phyloP scores from a whole-genome alignment of 2,888 invertebrate genomes.

The Electrophaes corylata region DNA sequence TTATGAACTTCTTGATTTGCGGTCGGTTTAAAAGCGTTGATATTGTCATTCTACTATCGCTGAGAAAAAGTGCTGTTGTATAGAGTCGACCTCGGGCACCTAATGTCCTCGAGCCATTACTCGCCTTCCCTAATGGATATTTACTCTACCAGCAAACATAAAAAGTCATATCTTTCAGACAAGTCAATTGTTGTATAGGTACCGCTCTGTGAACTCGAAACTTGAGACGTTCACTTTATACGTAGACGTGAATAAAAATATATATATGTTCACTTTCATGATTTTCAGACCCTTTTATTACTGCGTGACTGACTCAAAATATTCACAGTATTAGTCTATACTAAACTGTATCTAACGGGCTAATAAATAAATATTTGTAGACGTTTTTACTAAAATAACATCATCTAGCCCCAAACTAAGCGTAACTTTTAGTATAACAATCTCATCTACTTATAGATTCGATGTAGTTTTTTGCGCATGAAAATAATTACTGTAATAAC shows the following conservation, averaged over 20 bases:
- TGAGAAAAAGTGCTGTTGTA: constrained; percentile 53
- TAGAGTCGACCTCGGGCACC: constrained; percentile 59
- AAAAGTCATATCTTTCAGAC: constrained; percentile 65
- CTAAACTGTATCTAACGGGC: too few relatives aligned
- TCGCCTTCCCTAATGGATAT: constrained; percentile 72
- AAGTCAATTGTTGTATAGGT: constrained; percentile 52
- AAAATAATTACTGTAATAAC: too few relatives aligned
- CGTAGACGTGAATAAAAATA: constrained; percentile 13
- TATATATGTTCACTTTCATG: neutral
- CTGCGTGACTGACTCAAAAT: too few relatives aligned
- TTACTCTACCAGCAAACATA: constrained; percentile 67
- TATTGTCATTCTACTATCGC: constrained; percentile 27
- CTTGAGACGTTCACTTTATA: constrained; percentile 11
- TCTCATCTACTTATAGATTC: too few relatives aligned
- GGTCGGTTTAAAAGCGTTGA: constrained; percentile 26
- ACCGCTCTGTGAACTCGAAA: constrained; percentile 19
- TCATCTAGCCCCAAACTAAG: too few relatives aligned
- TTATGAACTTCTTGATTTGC: neutral
- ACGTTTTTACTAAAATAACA: too few relatives aligned
- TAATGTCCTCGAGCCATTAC: constrained; percentile 70
- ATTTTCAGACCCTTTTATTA: neutral
- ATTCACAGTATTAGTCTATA: too few relatives aligned
- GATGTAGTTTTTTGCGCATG: too few relatives aligned
- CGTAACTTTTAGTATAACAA: too few relatives aligned
- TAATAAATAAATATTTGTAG: too few relatives aligned